These are phyloP conservation scores for Cataglyphis cursor DNA, from an alignment of 2,888 invertebrate species.

Conservation along the genomic window DNA sequence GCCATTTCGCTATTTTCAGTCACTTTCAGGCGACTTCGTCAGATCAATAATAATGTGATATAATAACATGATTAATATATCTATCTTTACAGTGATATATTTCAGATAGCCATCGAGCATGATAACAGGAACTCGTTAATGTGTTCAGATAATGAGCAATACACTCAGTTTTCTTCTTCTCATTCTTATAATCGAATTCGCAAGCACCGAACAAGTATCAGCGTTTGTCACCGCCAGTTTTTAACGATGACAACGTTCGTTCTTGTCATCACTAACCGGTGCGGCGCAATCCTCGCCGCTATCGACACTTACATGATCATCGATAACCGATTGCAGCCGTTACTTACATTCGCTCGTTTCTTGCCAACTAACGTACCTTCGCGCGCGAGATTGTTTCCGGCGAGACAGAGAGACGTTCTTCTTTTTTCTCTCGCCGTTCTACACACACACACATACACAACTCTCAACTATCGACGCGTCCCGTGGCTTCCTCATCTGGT, in stretches of 20 bases:
- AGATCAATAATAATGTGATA: background rate
- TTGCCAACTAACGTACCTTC: conserved; percentile 26
- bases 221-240: conserved; percentile 43
- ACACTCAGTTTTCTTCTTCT: background rate
- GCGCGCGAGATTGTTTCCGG: conserved; percentile 38
- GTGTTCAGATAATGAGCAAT: conserved; percentile 22
- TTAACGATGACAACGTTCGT: conserved; percentile 27
- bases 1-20: background rate
- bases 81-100: background rate
- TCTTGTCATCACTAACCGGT: conserved; percentile 13
- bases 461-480: conserved; percentile 18
- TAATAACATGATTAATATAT: background rate
- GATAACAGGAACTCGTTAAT: background rate
- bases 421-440: background rate
- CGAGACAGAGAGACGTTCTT: background rate
- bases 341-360: conserved; percentile 38
- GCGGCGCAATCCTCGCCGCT: conserved; percentile 40
- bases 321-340: conserved; percentile 48
- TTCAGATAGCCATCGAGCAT: background rate
- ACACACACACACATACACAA: background rate
- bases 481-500: conserved; percentile 45
- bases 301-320: conserved; percentile 50
- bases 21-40: background rate
- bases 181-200: conserved; percentile 19
- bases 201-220: background rate